Conservation (phyloP, 2,113 vertebrate genomes). For the Podocnemis expansa region DNA sequence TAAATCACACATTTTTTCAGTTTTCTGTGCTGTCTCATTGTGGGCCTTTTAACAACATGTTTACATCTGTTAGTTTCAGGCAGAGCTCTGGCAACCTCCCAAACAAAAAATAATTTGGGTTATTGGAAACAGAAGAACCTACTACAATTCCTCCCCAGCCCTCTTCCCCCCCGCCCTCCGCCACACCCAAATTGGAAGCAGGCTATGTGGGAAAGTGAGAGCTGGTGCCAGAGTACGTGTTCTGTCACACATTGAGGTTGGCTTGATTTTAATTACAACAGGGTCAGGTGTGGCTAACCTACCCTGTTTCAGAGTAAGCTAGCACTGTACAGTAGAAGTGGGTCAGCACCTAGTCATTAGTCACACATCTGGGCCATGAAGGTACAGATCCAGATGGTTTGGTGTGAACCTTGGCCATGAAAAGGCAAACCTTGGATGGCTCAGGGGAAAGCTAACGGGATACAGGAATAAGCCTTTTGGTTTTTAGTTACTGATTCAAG, state of each 20-base stretch:
- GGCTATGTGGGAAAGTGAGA: neutral
- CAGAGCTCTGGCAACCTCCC: neutral
- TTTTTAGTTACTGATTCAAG: neutral
- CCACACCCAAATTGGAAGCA: neutral
- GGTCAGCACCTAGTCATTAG: fast-evolving
- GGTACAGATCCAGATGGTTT: neutral
- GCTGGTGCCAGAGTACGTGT: neutral
- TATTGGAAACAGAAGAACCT: neutral
- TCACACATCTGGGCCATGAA: fast-evolving
- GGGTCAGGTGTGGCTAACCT: neutral
- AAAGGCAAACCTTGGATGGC: neutral
- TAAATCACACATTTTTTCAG: neutral
- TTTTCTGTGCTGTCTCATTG: conserved; percentile 14
- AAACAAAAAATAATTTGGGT: neutral
- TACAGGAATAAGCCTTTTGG: neutral
- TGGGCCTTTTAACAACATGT: neutral
- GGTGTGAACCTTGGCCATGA: neutral
- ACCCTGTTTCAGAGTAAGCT: neutral
- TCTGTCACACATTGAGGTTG: neutral
- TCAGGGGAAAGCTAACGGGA: neutral
- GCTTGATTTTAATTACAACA: neutral
- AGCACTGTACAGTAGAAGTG: neutral
- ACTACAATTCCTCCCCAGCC: neutral
- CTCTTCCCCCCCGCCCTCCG: neutral
- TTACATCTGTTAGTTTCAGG: neutral